Conservation (phyloP, 2,113 vertebrate species). For the Triplophysa tibetana region DNA sequence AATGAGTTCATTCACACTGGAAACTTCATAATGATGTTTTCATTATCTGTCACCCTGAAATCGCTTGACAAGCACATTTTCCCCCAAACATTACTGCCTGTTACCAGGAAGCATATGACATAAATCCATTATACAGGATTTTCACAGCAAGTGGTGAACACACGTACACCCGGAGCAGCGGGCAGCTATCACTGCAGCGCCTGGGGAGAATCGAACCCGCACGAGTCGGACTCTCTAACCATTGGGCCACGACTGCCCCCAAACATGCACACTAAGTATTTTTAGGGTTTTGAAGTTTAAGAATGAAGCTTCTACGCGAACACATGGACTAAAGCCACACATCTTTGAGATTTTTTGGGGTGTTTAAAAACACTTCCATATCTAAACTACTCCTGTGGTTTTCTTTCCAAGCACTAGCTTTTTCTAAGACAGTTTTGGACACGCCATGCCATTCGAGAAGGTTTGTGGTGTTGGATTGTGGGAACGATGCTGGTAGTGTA, state of each 20-base stretch:
- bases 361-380: slow-evolving; percentile 20
- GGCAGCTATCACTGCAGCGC: no score
- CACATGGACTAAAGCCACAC: slow-evolving; percentile 9
- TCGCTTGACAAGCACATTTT: neutral
- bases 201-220: no score
- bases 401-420: slow-evolving; percentile 22
- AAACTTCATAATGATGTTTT: neutral
- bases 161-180: no score
- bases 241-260: no score
- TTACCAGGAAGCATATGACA: no score
- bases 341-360: neutral
- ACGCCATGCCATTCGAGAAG: slow-evolving; percentile 2
- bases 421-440: slow-evolving; percentile 29
- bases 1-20: neutral
- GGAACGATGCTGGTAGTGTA: slow-evolving; percentile 37
- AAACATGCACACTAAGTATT: no score
- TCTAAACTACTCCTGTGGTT: slow-evolving; percentile 11
- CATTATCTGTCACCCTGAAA: neutral
- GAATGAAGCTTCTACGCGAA: neutral
- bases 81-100: no score
- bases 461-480: slow-evolving; percentile 29
- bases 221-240: no score
- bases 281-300: no score
- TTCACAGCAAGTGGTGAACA: no score
- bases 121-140: no score